phyloP scores from a whole-genome alignment of 1,140 invertebrate genomes.

The Fopius arisanus region DNA sequence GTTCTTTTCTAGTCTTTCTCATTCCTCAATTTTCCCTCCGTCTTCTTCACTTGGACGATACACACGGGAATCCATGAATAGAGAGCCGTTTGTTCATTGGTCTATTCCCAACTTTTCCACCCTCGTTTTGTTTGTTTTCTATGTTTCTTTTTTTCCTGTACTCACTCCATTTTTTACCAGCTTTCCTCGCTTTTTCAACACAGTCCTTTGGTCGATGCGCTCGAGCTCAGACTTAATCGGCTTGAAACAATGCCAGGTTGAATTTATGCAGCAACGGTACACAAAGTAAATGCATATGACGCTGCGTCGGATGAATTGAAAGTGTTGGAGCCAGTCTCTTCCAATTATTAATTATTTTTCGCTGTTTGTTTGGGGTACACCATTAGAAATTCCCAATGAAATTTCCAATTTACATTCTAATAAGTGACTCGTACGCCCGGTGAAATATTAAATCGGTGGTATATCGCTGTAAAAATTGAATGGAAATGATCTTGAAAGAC shows the following conservation, averaged over 20 bases:
- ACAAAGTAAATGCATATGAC: slow-evolving; percentile 11
- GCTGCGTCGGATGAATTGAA: slow-evolving; percentile 8
- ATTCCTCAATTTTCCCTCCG: background rate
- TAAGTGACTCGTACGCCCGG: too few species aligned
- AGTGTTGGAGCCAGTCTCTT: background rate
- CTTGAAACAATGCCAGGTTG: slow-evolving; percentile 18
- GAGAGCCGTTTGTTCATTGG: slow-evolving; percentile 47
- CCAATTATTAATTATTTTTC: background rate
- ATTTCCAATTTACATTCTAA: too few species aligned
- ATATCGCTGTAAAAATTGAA: too few species aligned
- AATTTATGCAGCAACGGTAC: slow-evolving; percentile 35
- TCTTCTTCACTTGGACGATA: slow-evolving; percentile 12
- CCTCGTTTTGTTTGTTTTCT: slow-evolving; percentile 9
- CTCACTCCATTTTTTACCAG: slow-evolving; percentile 27
- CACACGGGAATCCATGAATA: slow-evolving; percentile 47
- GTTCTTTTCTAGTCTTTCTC: background rate
- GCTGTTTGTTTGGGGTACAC: background rate
- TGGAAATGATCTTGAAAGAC: too few species aligned
- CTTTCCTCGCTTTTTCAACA: slow-evolving; percentile 23
- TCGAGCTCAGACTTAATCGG: slow-evolving; percentile 31
- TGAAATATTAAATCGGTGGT: too few species aligned
- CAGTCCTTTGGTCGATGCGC: slow-evolving; percentile 1
- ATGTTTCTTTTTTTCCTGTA: background rate
- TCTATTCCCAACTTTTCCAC: slow-evolving; percentile 31
- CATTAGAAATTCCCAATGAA: too few species aligned